Conservation (phyloP, 2,113 vertebrate species). For the Ellobius talpinus region DNA sequence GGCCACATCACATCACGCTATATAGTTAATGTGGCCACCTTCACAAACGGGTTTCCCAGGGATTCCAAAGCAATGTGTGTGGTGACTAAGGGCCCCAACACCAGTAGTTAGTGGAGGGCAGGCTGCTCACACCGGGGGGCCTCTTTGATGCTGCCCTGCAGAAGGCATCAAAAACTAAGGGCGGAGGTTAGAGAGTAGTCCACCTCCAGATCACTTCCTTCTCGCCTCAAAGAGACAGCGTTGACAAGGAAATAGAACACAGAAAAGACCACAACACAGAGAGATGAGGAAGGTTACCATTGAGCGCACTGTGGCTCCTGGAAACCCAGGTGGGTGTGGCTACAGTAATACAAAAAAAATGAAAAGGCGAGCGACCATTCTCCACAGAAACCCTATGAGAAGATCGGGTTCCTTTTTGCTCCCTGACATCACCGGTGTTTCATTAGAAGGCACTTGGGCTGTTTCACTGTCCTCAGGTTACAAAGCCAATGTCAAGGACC, state of each 20-base stretch:
- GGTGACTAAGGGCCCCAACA: background rate
- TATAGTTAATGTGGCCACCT: rapidly evolving
- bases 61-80: background rate
- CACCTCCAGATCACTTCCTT: background rate
- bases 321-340: background rate
- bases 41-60: background rate
- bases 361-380: background rate
- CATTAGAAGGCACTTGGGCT: background rate
- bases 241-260: background rate
- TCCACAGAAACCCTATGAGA: background rate
- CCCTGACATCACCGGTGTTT: background rate
- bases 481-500: background rate
- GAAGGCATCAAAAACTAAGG: background rate
- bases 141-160: background rate
- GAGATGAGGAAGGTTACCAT: rapidly evolving
- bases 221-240: background rate
- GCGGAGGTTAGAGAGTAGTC: background rate
- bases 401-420: background rate
- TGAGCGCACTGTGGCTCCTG: background rate
- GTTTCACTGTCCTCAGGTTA: background rate
- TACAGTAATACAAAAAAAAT: background rate
- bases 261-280: background rate
- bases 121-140: background rate
- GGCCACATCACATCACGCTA: too few relatives aligned
- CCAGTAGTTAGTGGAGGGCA: background rate